These are phyloP conservation scores for Heterohyrax brucei DNA, from an alignment of 2,797 vertebrate genomes.

Conservation along the genomic window DNA sequence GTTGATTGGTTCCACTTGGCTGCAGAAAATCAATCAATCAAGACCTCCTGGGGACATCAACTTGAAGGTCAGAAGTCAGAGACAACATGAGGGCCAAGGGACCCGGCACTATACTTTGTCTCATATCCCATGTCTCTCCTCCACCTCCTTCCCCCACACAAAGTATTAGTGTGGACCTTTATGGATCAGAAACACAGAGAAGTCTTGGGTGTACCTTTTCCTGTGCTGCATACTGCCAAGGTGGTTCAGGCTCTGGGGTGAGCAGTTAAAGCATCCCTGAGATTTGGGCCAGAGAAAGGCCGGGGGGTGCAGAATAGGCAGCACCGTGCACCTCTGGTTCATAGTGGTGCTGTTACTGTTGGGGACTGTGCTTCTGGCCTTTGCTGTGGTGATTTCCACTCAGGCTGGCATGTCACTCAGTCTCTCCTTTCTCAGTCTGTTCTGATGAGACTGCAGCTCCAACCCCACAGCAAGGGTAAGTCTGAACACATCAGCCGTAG, in stretches of 20 bases:
- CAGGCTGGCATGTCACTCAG: neutral
- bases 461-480: neutral
- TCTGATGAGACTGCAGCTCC: neutral
- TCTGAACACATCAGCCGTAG: neutral
- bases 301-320: neutral
- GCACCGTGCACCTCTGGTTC: rapidly evolving
- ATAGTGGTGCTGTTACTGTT: neutral
- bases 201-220: neutral
- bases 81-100: neutral
- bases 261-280: neutral
- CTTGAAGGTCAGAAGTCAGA: conserved; percentile 52
- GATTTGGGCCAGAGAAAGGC: neutral
- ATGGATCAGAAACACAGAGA: conserved; percentile 26
- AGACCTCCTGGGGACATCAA: neutral
- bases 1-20: neutral
- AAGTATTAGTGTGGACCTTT: neutral
- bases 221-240: neutral
- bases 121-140: neutral
- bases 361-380: neutral
- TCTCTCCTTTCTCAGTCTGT: neutral
- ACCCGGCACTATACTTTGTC: neutral
- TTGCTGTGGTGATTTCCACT: neutral
- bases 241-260: neutral
- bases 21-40: neutral
- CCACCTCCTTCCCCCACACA: neutral